Evolutionary conservation across 2,797 vertebrate species (phyloP).

Genomic region (Taenioides sp.): DNA sequence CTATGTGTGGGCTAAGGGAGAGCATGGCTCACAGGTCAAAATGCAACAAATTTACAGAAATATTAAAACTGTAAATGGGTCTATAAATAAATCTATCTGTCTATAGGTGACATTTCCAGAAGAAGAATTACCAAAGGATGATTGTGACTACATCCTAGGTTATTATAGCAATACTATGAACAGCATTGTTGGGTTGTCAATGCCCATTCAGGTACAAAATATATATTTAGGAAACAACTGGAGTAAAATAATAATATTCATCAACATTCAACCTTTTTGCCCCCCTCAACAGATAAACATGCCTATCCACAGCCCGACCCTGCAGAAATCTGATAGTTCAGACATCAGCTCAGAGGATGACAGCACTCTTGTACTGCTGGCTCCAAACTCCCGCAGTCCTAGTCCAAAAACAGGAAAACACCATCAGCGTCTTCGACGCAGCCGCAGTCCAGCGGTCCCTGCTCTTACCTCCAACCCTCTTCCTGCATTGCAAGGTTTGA

Average conservation of each 20-base stretch:
- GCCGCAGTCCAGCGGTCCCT: slow-evolving; percentile 80
- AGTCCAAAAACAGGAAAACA: slow-evolving; percentile 84
- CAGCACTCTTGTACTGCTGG: slow-evolving; percentile 92
- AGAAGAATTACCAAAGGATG: slow-evolving; percentile 90
- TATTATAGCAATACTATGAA: slow-evolving; percentile 91
- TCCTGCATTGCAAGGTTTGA: slow-evolving; percentile 81
- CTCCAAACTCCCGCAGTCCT: slow-evolving; percentile 86
- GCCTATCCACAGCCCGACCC: slow-evolving; percentile 79
- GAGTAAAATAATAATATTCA: not conserved
- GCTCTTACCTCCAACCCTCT: slow-evolving; percentile 78
- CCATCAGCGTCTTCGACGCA: slow-evolving; percentile 73
- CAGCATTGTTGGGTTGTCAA: slow-evolving; percentile 88
- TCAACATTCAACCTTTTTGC: not conserved
- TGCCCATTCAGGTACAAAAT: slow-evolving; percentile 87
- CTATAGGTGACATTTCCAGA: slow-evolving; percentile 88
- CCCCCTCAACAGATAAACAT: slow-evolving; percentile 79
- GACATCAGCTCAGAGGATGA: slow-evolving; percentile 90
- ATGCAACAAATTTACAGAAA: not conserved
- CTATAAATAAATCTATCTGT: not conserved
- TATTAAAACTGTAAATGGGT: not conserved
- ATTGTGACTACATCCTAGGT: slow-evolving; percentile 90
- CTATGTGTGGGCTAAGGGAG: slow-evolving; percentile 92
- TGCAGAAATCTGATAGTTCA: slow-evolving; percentile 81
- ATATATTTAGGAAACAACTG: not conserved
- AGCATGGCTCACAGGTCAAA: slow-evolving; percentile 72